phyloP scores from a whole-genome alignment of 2,797 vertebrate genomes.

The Sebastes ruberrimus region DNA sequence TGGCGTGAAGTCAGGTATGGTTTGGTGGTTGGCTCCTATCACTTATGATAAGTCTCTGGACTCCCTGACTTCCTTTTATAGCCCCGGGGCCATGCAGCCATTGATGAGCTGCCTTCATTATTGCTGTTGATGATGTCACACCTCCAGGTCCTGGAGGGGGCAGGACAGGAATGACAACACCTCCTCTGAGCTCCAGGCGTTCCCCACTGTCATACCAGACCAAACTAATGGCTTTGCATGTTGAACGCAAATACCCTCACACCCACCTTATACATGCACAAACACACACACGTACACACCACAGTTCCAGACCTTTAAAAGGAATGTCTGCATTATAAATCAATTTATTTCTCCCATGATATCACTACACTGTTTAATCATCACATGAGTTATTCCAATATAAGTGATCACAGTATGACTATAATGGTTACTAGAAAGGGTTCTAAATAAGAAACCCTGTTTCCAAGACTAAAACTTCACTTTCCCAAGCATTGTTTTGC shows the following conservation, averaged over 20 bases:
- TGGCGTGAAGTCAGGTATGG: conserved; percentile 11
- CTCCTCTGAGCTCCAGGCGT: conserved; percentile 52
- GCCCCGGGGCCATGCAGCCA: conserved; percentile 38
- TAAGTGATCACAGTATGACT: neutral
- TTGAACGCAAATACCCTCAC: conserved; percentile 48
- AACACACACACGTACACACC: neutral
- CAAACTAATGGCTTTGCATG: conserved; percentile 45
- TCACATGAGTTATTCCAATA: neutral
- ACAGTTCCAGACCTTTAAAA: neutral
- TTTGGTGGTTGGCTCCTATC: conserved; percentile 48
- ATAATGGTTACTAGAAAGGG: neutral
- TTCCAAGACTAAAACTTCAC: neutral
- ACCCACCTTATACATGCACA: neutral
- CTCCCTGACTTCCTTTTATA: conserved; percentile 78
- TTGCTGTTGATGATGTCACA: conserved; percentile 82
- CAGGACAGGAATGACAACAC: conserved; percentile 69
- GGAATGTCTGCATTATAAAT: neutral
- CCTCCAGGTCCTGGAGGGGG: conserved; percentile 57
- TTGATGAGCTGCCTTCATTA: conserved; percentile 82
- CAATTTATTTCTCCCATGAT: neutral
- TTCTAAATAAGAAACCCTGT: neutral
- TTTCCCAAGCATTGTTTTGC: conserved; percentile 13
- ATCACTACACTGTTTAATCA: neutral
- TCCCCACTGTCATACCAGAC: conserved; percentile 53
- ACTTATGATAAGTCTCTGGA: conserved; percentile 44